Evolutionary conservation across 2,888 invertebrate species (phyloP), one percentile per base, ranked within the genome.

Genomic region (Pseudoips prasinana): DNA sequence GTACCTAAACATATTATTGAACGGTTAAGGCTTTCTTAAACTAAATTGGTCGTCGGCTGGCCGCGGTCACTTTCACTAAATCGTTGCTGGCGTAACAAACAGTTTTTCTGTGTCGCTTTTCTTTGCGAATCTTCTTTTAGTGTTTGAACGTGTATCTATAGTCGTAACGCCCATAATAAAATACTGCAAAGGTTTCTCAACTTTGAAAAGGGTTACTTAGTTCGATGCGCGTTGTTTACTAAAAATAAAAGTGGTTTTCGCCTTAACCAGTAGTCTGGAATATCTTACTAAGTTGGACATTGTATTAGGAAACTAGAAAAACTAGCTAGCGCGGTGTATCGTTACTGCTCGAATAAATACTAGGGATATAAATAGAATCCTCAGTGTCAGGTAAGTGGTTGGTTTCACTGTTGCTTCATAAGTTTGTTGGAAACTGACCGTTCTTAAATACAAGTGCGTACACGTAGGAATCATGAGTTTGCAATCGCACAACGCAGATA

Each of bases 61-160:
- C 47, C 26, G 33, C 53, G 47, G 49, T 51, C 63, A 76, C 79
- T 79, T 80, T 80, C 79, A 76, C 78, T 75, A 58, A 57, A 66
- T 63, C 58, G 66, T 58, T 63, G 68, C 57, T 67, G 60, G 71
- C 71, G 71, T 72, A 74, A 74, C 69, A 70, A 70, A 68, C 52
- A 66, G 62, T 68, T 75, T 73, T 77, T 69, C 63, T 75, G 65
- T 64, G 66, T 61, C 60, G 59, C 48, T 73, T 71, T 73, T 68
- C 68, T 68, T 72, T 67, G 66, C 63, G 30, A 70, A 68, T 73
- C 53, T 53, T 59, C 50, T 54, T 43, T 35, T 22, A 25, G 33
- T 8, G 10, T n/a, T 46, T 14, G 14, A 2, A 14, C 5, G 14
- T 14, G 5, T 14, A 5, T 5, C 14, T 14, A 14, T 14, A 2